Evolutionary conservation across 1,140 invertebrate species (phyloP), one percentile per base, ranked within the genome.

Genomic region (Rhyzopertha dominica): DNA sequence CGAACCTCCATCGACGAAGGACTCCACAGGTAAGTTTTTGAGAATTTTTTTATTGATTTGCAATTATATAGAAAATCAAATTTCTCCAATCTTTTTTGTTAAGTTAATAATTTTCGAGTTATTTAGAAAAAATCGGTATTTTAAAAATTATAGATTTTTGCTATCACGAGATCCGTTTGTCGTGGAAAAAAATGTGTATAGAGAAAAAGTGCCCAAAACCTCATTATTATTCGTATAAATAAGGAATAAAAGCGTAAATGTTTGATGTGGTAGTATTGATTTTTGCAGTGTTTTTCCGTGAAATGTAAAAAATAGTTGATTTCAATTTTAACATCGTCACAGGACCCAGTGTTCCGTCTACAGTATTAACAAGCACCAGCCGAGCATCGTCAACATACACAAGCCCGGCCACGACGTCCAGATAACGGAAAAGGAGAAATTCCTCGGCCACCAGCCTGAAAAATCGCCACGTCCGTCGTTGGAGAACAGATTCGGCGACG

Each of bases 371-470:
- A 65, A 62, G 46, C 61, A 63, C 37, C 65, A 67, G 39, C 62
- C 63, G 3, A 63, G 54, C 29, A 51, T 58, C 30, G 62, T 67
- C 5, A 61, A 60, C 29, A 52, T 67, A 12, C 58, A 59, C 32
- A 47, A 48, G 29, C 36, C 52, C n/a, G 63, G 63, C 5, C 65
- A 67, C 37, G 65, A 65, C 35, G 60, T 43, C 14, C 60, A 63
- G 51, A 62, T 65, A 31, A 59, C 58, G 8, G 61, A 66, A 43
- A 67, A 63, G 32, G 61, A 67, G 43, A 54, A 49, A 35, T 67
- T 66, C 37, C 47, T 66, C 28, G 61, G 61, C 17, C 57, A 66
- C 25, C 51, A 48, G 17, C 37, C 42, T 1, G 31, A 18, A 28
- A 42, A 30, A 19, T 23, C 28, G 12, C 19, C 39, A 17, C 31